These are phyloP conservation scores for Drosophila bifasciata DNA, from an alignment of 1,140 invertebrate genomes.

Conservation along the genomic window DNA sequence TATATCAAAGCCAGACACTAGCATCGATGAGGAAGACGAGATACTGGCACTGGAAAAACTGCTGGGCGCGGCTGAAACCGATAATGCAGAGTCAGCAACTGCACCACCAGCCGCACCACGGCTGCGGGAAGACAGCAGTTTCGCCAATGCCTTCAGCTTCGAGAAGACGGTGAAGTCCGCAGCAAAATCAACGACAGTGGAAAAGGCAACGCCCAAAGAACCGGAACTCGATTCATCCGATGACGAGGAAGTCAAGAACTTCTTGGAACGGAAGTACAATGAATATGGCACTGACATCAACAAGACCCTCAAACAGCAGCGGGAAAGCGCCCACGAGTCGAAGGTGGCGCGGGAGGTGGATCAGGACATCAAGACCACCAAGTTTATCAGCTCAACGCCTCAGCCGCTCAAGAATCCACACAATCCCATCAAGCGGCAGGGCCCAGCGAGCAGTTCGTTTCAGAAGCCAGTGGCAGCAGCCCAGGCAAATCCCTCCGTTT, in stretches of 20 bases:
- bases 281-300: slow-evolving; percentile 89
- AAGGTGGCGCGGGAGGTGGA: slow-evolving; percentile 84
- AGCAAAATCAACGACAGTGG: neutral
- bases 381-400: slow-evolving; percentile 79
- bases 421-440: slow-evolving; percentile 68
- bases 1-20: slow-evolving; percentile 43
- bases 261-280: slow-evolving; percentile 88
- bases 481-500: neutral
- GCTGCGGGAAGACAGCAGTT: slow-evolving; percentile 71
- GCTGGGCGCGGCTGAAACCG: slow-evolving; percentile 55
- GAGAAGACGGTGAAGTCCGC: slow-evolving; percentile 50
- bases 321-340: slow-evolving; percentile 82
- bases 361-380: slow-evolving; percentile 44
- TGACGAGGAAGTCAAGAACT: slow-evolving; percentile 91
- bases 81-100: slow-evolving; percentile 46
- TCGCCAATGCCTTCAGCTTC: slow-evolving; percentile 71
- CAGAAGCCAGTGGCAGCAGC: slow-evolving; percentile 48
- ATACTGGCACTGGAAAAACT: slow-evolving; percentile 71
- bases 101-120: slow-evolving; percentile 43
- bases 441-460: slow-evolving; percentile 72
- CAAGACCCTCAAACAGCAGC: slow-evolving; percentile 86
- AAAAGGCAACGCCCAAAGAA: slow-evolving; percentile 18
- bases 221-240: slow-evolving; percentile 89
- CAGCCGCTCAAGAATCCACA: slow-evolving; percentile 57
- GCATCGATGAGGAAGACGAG: slow-evolving; percentile 74